Evolutionary conservation across 2,113 vertebrate species (phyloP), one percentile per base, ranked within the genome.

Genomic region (Struthidea cinerea): DNA sequence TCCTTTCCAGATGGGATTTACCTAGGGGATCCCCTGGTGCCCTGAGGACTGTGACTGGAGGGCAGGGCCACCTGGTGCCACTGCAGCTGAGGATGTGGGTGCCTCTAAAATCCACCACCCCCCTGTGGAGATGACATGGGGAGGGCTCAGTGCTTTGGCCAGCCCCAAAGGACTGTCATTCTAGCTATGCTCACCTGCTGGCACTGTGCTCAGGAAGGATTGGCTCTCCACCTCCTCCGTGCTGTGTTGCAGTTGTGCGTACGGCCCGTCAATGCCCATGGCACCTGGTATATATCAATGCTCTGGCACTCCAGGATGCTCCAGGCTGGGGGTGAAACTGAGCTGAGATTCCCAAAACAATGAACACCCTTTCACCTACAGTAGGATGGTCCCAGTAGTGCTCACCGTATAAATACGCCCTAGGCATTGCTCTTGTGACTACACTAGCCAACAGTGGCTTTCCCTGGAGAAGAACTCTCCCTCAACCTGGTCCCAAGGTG

Each of bases 331-430:
- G 10, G 4, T 55, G 37, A n/a, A 84, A 26, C n/a, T 55, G 59
- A 44, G 15, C 22, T 68, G n/a, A n/a, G 28, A 37, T 83, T 30
- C 22, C 11, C n/a, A 52, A 47, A 69, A 39, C 10, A 33, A 9
- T 30, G 57, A 79, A 7, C 4, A 6, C 3, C 4, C 16, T 83
- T 75, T 60, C 30, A 39, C 16, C 44, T 23, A 27, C 35, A 75
- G 26, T 1, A 1, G 1, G 17, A 24, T 16, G 28, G 8, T 65
- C 18, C 33, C 17, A 50, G 33, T 20, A 57, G 41, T 1, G 3
- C 41, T 77, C 21, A 30, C 7, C 9, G 4, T 16, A 49, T 41
- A 68, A 41, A 68, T 21, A 39, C 2, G 9, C 14, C 1, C 17
- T 16, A 13, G 3, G 9, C 17, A 32, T 39, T 80, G 37, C 7